Evolutionary conservation across 2,797 vertebrate species (phyloP).

Genomic region (Trachops cirrhosus): DNA sequence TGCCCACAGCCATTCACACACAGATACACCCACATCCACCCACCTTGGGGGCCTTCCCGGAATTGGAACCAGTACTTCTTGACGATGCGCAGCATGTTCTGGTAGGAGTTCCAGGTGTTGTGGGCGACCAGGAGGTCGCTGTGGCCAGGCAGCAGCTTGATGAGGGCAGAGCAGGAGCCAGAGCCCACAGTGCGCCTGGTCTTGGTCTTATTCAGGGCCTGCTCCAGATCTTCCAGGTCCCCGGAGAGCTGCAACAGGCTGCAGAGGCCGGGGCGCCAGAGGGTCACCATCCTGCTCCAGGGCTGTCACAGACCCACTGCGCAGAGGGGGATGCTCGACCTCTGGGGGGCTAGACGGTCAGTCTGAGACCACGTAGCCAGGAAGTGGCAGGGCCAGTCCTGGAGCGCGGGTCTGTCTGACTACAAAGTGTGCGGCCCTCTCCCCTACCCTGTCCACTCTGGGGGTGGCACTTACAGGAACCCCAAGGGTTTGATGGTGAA

Average conservation of each 20-base stretch:
- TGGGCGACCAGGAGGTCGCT: conserved; percentile 93
- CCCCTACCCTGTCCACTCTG: background rate
- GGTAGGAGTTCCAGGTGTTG: conserved; percentile 94
- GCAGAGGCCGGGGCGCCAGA: fast-evolving
- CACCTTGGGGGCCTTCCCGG: conserved; percentile 84
- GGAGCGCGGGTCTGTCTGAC: background rate
- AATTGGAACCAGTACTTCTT: conserved; percentile 94
- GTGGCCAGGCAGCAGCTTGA: conserved; percentile 92
- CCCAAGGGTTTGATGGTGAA: conserved; percentile 91
- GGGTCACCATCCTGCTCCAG: background rate
- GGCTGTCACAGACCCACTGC: fast-evolving
- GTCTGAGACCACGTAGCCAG: background rate
- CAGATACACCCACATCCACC: background rate
- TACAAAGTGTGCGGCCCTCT: background rate
- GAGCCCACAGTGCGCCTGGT: conserved; percentile 86
- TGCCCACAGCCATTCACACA: fast-evolving
- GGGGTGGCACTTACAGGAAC: conserved; percentile 89
- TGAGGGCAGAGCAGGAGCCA: conserved; percentile 94
- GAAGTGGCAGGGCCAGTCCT: background rate
- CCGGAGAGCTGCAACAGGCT: conserved; percentile 93
- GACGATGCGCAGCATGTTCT: conserved; percentile 93
- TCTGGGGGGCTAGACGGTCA: background rate
- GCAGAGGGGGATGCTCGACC: background rate
- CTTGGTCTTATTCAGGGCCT: conserved; percentile 89
- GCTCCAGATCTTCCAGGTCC: conserved; percentile 94